Conservation (phyloP, 2,888 invertebrate species). For the Drosophila macrothrix region DNA sequence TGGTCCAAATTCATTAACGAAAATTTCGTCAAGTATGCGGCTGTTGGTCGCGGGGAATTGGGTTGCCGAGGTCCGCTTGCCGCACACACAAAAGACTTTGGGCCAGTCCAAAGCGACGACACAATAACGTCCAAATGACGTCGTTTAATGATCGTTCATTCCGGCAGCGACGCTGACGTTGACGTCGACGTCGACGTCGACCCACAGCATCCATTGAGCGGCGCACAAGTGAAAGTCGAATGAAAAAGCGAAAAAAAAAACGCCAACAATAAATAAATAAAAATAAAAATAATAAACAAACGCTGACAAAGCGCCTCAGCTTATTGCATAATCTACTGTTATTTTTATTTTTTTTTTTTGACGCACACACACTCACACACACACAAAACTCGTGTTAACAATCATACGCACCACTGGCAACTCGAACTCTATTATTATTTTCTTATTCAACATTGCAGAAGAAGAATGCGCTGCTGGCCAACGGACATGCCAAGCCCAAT, state of each 20-base stretch:
- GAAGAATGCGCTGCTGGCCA: constrained; percentile 63
- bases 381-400: constrained; percentile 21
- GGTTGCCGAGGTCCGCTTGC: constrained; percentile 47
- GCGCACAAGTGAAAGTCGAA: constrained; percentile 72
- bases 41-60: constrained; percentile 53
- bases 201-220: constrained; percentile 68
- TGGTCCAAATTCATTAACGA: constrained; percentile 81
- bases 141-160: constrained; percentile 70
- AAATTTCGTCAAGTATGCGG: constrained; percentile 70
- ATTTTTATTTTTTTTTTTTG: constrained; percentile 39
- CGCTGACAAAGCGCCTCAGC: constrained; percentile 52
- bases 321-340: constrained; percentile 57
- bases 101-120: constrained; percentile 25
- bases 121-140: constrained; percentile 61
- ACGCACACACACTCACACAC: constrained; percentile 18
- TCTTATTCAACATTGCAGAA: constrained; percentile 44
- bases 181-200: constrained; percentile 19
- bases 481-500: constrained; percentile 67
- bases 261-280: constrained; percentile 35
- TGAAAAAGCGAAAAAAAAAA: constrained; percentile 37
- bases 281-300: constrained; percentile 61
- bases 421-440: background rate
- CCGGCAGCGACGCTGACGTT: constrained; percentile 1
- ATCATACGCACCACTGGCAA: constrained; percentile 28
- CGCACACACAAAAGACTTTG: constrained; percentile 29